phyloP scores from a whole-genome alignment of 2,797 vertebrate genomes.

The Dromococcyx pavoninus region DNA sequence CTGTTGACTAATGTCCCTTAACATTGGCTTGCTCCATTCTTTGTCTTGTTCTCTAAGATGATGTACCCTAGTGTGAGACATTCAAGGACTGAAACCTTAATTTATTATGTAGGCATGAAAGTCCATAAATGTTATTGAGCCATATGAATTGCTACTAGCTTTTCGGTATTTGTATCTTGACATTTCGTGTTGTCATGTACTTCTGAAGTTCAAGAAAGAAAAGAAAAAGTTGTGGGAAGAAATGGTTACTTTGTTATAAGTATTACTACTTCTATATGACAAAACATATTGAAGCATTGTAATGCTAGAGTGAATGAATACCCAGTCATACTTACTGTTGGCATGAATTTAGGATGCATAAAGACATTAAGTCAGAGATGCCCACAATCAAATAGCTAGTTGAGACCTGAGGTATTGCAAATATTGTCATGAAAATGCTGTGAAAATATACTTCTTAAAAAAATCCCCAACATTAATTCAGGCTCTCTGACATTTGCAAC shows the following conservation, averaged over 20 bases:
- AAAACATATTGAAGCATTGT: background rate
- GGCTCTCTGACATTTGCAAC: constrained; percentile 69
- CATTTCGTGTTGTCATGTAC: background rate
- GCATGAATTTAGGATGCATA: background rate
- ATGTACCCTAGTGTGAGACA: background rate
- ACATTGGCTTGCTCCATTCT: background rate
- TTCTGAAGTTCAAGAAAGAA: background rate
- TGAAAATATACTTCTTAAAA: constrained; percentile 16
- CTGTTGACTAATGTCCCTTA: background rate
- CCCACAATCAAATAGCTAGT: constrained; percentile 16
- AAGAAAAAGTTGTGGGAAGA: background rate
- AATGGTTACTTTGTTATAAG: background rate
- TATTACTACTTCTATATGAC: background rate
- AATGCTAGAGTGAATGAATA: background rate
- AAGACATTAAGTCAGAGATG: background rate
- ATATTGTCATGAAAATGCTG: constrained; percentile 55
- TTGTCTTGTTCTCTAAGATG: background rate
- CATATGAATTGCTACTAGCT: background rate
- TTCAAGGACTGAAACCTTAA: background rate
- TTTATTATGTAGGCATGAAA: background rate
- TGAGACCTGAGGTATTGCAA: constrained; percentile 9
- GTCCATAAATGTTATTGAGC: background rate
- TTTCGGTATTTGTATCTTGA: background rate
- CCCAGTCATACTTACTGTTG: background rate
- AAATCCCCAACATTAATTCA: constrained; percentile 67